A percentile compares a stretch with the other conserved stretches of the same genome.
phyloP scores from a whole-genome alignment of 2,888 invertebrate species.

The Aphrophora alni region DNA sequence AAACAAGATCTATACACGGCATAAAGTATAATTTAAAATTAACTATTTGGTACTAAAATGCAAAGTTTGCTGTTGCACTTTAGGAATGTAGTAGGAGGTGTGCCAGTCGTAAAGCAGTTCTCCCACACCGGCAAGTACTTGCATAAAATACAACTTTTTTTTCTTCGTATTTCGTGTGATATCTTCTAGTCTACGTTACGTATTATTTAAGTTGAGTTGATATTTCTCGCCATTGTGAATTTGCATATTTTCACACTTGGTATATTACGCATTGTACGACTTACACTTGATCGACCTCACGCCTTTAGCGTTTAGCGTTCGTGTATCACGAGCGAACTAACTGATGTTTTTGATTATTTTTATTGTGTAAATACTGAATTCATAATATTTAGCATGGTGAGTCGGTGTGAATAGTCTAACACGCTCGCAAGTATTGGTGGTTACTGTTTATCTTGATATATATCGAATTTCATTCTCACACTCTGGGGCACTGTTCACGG shows the following conservation, averaged over 20 bases:
- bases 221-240: neutral
- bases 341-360: too few species aligned
- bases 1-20: too few species aligned
- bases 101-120: too few species aligned
- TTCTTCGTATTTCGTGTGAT: too few species aligned
- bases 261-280: neutral
- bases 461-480: neutral
- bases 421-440: neutral
- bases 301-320: neutral
- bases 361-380: neutral
- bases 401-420: neutral
- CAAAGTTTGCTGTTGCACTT: too few species aligned
- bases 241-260: neutral
- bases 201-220: neutral
- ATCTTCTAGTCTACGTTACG: neutral
- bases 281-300: neutral
- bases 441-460: neutral
- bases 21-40: too few species aligned
- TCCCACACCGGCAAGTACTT: too few species aligned
- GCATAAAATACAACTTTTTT: too few species aligned
- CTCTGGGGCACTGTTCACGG: neutral
- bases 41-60: too few species aligned
- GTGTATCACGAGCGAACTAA: too few species aligned
- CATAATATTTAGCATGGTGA: neutral
- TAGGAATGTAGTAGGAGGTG: too few species aligned